A percentile compares a stretch with the other conserved stretches of the same genome.
phyloP scores from a whole-genome alignment of 2,888 invertebrate species.

The Drosophila mayaguana region DNA sequence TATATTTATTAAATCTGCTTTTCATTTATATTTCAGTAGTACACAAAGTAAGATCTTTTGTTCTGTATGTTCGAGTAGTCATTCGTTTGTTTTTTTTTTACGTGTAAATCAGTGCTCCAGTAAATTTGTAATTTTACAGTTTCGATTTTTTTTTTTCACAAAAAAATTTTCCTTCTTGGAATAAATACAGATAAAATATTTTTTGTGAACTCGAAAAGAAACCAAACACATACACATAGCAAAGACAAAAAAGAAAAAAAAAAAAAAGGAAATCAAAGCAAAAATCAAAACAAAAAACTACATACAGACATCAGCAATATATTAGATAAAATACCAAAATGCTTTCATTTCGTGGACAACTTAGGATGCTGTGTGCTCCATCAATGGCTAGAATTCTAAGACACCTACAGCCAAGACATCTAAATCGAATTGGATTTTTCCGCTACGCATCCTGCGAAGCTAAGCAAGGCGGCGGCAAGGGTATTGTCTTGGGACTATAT shows the following conservation, averaged over 20 bases:
- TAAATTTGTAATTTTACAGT: constrained; percentile 21
- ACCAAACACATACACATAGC: too few species aligned
- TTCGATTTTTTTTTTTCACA: not conserved
- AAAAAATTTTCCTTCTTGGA: not conserved
- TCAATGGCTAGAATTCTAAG: constrained; percentile 17
- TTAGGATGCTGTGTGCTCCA: constrained; percentile 24
- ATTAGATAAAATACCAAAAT: not conserved
- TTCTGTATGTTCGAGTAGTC: constrained; percentile 23
- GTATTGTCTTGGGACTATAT: constrained; percentile 86
- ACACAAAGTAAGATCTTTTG: constrained; percentile 1
- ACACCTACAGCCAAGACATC: not conserved
- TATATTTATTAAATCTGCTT: not conserved
- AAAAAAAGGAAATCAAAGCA: not conserved
- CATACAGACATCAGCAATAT: too few species aligned
- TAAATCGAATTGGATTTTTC: not conserved
- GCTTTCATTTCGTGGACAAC: constrained; percentile 41
- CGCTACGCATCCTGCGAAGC: constrained; percentile 45
- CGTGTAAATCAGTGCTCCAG: constrained; percentile 12
- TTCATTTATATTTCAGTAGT: constrained; percentile 29
- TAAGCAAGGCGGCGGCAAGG: constrained; percentile 78
- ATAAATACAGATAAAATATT: not conserved
- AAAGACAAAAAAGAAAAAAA: not conserved
- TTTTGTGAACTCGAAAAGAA: not conserved
- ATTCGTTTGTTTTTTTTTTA: constrained; percentile 31
- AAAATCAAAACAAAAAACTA: too few species aligned